Conservation (phyloP, 2,113 vertebrate species). For the Todiramphus chloris region DNA sequence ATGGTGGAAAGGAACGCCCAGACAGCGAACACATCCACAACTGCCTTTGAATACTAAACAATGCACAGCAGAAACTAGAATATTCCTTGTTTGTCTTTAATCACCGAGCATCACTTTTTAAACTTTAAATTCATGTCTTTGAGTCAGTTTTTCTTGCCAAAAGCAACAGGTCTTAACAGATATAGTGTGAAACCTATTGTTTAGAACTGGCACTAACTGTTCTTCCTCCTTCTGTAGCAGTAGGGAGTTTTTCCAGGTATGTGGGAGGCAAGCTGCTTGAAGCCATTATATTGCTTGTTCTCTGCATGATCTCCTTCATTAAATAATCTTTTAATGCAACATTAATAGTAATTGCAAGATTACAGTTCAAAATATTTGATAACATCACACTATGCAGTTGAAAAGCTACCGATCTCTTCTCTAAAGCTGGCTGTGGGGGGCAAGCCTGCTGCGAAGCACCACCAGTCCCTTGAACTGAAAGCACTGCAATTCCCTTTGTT, state of each 20-base stretch:
- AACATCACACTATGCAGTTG: conserved; percentile 67
- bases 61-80: conserved; percentile 31
- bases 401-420: conserved; percentile 60
- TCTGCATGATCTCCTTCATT: conserved; percentile 74
- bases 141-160: conserved; percentile 52
- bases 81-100: conserved; percentile 41
- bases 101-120: conserved; percentile 21
- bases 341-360: conserved; percentile 79
- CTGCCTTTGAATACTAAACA: conserved; percentile 25
- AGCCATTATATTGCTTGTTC: conserved; percentile 75
- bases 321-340: conserved; percentile 79
- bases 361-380: conserved; percentile 79
- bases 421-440: conserved; percentile 62
- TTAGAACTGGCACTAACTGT: conserved; percentile 60
- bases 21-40: conserved; percentile 13
- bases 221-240: conserved; percentile 65
- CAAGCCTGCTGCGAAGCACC: conserved; percentile 10
- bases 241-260: conserved; percentile 74
- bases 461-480: conserved; percentile 1
- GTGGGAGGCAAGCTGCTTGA: conserved; percentile 73
- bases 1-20: neutral
- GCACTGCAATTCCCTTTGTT: neutral
- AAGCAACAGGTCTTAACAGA: conserved; percentile 73
- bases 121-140: conserved; percentile 55
- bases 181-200: conserved; percentile 67